Percentiles rank a stretch among this genome's conserved stretches.
Conservation (phyloP, 2,113 vertebrate genomes). For the Myotis brandtii region DNA sequence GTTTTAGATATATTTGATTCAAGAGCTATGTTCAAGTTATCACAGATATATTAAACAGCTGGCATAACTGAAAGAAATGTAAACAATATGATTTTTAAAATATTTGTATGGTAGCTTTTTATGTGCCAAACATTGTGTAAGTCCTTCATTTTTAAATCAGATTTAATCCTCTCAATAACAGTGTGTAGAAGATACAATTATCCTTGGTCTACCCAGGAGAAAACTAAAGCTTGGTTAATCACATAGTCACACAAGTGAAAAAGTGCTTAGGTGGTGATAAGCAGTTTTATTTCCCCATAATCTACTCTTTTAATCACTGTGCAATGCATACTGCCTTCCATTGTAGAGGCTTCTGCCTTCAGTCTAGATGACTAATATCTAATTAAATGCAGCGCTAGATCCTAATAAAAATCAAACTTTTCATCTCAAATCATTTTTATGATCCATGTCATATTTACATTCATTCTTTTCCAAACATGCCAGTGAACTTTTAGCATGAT, state of each 20-base stretch:
- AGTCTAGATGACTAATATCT: background rate
- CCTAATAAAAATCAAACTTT: background rate
- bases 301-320: background rate
- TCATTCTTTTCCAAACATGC: background rate
- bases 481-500: conserved; percentile 13
- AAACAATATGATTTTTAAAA: conserved; percentile 73
- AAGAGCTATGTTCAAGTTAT: conserved; percentile 10
- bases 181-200: background rate
- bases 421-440: background rate
- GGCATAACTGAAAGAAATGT: conserved; percentile 56
- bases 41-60: conserved; percentile 28
- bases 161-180: conserved; percentile 27
- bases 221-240: conserved; percentile 5
- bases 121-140: background rate
- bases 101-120: conserved; percentile 41
- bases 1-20: conserved; percentile 2
- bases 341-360: background rate
- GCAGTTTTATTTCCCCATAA: background rate
- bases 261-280: background rate
- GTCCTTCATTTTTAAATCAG: conserved; percentile 1
- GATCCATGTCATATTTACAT: conserved; percentile 55
- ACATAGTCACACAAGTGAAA: background rate
- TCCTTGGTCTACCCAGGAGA: background rate
- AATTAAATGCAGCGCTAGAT: background rate
- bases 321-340: no score